Percentiles rank a stretch among this genome's conserved stretches.
Evolutionary conservation across 2,797 vertebrate species (phyloP).

Genomic region (Paedocypris micromegethes): DNA sequence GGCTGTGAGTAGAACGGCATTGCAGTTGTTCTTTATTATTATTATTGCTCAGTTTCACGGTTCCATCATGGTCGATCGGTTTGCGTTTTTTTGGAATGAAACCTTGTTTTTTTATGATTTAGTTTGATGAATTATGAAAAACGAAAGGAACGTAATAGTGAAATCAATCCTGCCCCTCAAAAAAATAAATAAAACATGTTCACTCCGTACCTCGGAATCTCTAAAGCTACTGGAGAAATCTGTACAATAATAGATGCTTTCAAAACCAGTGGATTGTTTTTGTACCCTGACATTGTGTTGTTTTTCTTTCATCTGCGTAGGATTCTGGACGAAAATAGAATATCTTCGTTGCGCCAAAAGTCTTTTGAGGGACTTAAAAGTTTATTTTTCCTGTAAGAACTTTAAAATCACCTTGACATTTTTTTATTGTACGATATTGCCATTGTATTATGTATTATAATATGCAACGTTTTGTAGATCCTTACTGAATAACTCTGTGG

Average conservation of each 20-base stretch:
- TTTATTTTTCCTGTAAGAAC: slow-evolving; percentile 62
- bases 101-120: no score
- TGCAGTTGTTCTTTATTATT: background rate
- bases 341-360: slow-evolving; percentile 46
- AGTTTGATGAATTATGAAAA: no score
- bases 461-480: slow-evolving; percentile 46
- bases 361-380: slow-evolving; percentile 56
- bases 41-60: no score
- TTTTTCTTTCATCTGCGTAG: slow-evolving; percentile 30
- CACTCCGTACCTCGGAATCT: no score
- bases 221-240: no score
- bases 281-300: slow-evolving; percentile 9
- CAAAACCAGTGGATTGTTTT: slow-evolving; percentile 8
- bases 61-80: no score
- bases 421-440: background rate
- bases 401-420: background rate
- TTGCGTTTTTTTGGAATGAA: no score
- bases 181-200: no score
- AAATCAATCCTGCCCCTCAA: no score
- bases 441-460: background rate
- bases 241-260: no score
- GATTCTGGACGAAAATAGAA: slow-evolving; percentile 60
- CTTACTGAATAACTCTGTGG: slow-evolving; percentile 58
- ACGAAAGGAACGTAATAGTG: no score
- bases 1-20: slow-evolving; percentile 56